These are phyloP conservation scores for Timema cristinae DNA, from an alignment of 2,888 invertebrate species.

Conservation along the genomic window DNA sequence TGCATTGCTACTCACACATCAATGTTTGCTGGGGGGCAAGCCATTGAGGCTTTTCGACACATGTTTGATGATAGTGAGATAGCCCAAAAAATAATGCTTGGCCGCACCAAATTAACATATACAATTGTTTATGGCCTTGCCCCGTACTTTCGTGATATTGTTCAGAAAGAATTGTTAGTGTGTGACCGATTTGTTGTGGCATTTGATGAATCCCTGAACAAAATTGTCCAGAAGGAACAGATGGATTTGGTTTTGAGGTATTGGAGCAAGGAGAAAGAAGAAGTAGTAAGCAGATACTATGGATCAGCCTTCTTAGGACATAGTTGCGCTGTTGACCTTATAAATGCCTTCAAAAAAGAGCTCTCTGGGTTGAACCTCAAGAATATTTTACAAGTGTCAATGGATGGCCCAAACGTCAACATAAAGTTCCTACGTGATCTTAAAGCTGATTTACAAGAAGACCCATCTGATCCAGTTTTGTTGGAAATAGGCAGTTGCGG, in stretches of 20 bases:
- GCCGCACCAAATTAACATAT: too few relatives aligned
- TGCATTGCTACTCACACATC: too few relatives aligned
- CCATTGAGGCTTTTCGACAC: too few relatives aligned
- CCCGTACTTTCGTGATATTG: too few relatives aligned
- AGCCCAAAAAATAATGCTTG: too few relatives aligned
- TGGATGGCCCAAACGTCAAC: slow-evolving; percentile 9
- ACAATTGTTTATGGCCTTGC: too few relatives aligned
- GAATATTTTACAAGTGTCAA: neutral
- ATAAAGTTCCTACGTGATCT: neutral
- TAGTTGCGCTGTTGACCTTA: slow-evolving; percentile 6
- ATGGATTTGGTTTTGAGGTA: slow-evolving; percentile 6
- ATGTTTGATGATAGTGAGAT: too few relatives aligned
- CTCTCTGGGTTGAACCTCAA: neutral
- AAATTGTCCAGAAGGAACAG: slow-evolving; percentile 1
- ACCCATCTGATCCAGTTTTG: slow-evolving; percentile 6
- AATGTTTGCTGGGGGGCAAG: too few relatives aligned
- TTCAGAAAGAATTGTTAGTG: neutral
- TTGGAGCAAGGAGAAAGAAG: slow-evolving; percentile 4
- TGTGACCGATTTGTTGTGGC: neutral
- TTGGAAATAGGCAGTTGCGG: neutral
- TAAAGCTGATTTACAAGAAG: slow-evolving; percentile 4
- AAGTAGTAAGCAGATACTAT: neutral
- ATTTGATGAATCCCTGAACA: slow-evolving; percentile 10
- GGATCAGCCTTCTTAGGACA: too few relatives aligned
- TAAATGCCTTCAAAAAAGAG: neutral